These are phyloP conservation scores for Pseudomyrmex gracilis DNA, from an alignment of 1,140 invertebrate genomes.

Conservation along the genomic window DNA sequence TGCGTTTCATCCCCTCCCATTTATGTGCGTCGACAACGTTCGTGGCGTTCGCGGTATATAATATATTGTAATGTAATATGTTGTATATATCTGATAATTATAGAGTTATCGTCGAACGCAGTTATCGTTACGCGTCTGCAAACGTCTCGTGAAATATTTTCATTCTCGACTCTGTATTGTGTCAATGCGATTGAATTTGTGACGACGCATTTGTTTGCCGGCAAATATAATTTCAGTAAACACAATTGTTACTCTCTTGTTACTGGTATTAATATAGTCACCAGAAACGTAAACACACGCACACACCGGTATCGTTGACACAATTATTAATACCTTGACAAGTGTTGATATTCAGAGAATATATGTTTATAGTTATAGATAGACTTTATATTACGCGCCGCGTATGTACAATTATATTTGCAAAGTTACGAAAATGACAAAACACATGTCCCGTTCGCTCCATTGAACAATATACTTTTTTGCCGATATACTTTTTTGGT, in stretches of 20 bases:
- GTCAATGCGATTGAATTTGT: slow-evolving; percentile 27
- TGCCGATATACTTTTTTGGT: slow-evolving; percentile 1
- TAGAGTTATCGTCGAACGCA: slow-evolving; percentile 28
- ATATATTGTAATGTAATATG: not conserved
- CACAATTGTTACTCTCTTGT: slow-evolving; percentile 50
- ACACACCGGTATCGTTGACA: slow-evolving; percentile 35
- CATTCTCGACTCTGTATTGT: slow-evolving; percentile 7
- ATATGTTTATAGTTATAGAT: slow-evolving; percentile 27
- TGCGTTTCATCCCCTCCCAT: slow-evolving; percentile 27
- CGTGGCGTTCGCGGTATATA: not conserved
- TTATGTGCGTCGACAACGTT: slow-evolving; percentile 4
- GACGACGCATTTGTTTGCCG: slow-evolving; percentile 38
- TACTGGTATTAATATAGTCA: slow-evolving; percentile 48
- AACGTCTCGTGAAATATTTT: slow-evolving; percentile 44
- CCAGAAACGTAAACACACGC: slow-evolving; percentile 37
- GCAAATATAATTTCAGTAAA: slow-evolving; percentile 59
- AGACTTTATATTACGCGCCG: slow-evolving; percentile 3
- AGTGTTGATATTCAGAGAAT: slow-evolving; percentile 33
- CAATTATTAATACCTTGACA: slow-evolving; percentile 52
- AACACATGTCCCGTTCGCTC: not conserved
- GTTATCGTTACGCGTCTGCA: not conserved
- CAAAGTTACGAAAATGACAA: slow-evolving; percentile 36
- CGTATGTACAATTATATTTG: slow-evolving; percentile 4
- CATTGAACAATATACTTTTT: slow-evolving; percentile 4
- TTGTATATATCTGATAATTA: slow-evolving; percentile 46